These are phyloP conservation scores for Phenacoccus solenopsis DNA, from an alignment of 1,140 invertebrate genomes.

Conservation along the genomic window DNA sequence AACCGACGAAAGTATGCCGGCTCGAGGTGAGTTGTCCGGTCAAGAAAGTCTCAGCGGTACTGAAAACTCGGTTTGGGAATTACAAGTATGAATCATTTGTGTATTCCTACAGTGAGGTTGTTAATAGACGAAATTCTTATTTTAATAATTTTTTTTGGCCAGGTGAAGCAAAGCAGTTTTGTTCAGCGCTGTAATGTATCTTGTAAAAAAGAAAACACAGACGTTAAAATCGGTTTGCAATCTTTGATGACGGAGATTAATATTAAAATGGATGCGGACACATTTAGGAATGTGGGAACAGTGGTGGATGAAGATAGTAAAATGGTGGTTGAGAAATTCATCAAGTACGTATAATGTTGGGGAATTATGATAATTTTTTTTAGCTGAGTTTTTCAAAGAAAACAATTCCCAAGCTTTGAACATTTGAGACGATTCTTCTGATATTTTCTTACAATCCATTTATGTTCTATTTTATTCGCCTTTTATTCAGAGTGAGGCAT, in stretches of 20 bases:
- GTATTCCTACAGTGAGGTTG: too few species aligned
- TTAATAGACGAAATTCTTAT: too few species aligned
- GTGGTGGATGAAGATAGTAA: not conserved
- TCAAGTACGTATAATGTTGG: not conserved
- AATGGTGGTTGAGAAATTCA: not conserved
- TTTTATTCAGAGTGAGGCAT: too few species aligned
- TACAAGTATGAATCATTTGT: slow-evolving; percentile 32
- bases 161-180: not conserved
- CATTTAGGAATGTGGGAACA: not conserved
- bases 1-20: slow-evolving; percentile 70
- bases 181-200: not conserved
- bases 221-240: not conserved
- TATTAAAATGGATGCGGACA: not conserved
- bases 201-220: not conserved
- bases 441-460: too few species aligned
- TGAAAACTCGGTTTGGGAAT: slow-evolving; percentile 45
- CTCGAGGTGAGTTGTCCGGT: slow-evolving; percentile 63
- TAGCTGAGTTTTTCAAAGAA: too few species aligned
- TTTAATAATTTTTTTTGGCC: too few species aligned
- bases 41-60: slow-evolving; percentile 68
- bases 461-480: too few species aligned
- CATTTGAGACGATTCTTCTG: too few species aligned
- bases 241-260: not conserved
- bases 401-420: too few species aligned
- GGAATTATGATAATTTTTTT: too few species aligned